phyloP scores from a whole-genome alignment of 2,113 vertebrate species.

The Silurus meridionalis region DNA sequence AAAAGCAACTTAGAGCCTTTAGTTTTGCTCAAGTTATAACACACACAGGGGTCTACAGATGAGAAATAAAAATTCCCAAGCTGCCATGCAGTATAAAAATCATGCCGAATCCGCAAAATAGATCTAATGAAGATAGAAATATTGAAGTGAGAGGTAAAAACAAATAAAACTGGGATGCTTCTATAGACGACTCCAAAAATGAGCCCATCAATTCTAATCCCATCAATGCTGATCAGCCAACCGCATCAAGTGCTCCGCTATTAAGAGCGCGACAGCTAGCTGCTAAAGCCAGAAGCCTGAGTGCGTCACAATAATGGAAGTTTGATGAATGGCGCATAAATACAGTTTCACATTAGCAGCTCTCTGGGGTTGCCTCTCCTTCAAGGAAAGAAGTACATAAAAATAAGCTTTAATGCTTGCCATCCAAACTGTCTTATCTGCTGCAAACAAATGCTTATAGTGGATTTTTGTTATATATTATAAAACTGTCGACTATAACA shows the following conservation, averaged over 20 bases:
- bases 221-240: constrained; percentile 32
- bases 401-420: background rate
- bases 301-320: constrained; percentile 21
- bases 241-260: constrained; percentile 24
- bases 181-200: constrained; percentile 2
- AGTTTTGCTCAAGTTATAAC: background rate
- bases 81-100: background rate
- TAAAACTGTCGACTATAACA: background rate
- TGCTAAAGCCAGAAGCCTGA: constrained; percentile 26
- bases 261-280: constrained; percentile 23
- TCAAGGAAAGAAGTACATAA: constrained; percentile 4
- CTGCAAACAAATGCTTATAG: background rate
- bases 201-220: constrained; percentile 16
- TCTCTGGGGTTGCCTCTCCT: background rate
- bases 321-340: constrained; percentile 27
- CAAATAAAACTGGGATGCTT: background rate
- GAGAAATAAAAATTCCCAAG: background rate
- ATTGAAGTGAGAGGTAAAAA: background rate
- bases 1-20: background rate
- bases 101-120: background rate
- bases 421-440: background rate
- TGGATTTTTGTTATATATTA: background rate
- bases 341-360: constrained; percentile 7
- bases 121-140: background rate
- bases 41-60: background rate